Percentiles rank a stretch among this genome's conserved stretches.
Evolutionary conservation across 1,140 invertebrate species (phyloP).

Genomic region (Ceratina australensis): DNA sequence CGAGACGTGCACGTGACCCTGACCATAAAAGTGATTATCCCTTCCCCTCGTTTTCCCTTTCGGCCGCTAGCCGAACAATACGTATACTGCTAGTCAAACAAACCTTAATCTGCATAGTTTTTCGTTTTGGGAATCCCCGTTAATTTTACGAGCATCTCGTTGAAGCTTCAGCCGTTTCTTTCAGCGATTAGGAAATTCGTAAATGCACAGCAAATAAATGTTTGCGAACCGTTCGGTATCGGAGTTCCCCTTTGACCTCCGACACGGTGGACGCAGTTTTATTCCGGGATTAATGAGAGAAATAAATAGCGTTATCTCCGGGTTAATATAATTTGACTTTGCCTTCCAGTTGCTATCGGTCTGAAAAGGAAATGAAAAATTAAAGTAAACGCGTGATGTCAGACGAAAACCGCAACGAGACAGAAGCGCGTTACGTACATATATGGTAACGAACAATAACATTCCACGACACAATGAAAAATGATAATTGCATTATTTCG

Average conservation of each 20-base stretch:
- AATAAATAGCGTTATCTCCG: no score
- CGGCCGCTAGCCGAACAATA: no score
- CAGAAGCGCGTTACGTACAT: neutral
- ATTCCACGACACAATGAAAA: neutral
- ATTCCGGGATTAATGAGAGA: no score
- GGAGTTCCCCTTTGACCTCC: neutral
- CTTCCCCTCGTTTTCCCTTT: neutral
- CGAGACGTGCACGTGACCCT: neutral
- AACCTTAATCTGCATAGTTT: neutral
- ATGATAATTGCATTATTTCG: neutral
- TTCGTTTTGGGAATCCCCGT: neutral
- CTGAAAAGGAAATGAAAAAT: neutral
- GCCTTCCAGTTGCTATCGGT: no score
- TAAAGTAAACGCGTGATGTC: neutral
- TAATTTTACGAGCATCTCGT: neutral
- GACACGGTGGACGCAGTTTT: neutral
- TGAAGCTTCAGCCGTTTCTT: neutral
- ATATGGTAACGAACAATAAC: neutral
- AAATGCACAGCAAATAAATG: neutral
- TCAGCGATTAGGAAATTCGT: neutral
- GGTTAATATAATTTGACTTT: no score
- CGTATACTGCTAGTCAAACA: neutral
- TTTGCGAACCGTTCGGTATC: no score
- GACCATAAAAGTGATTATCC: neutral
- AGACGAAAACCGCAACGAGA: conserved; percentile 22